phyloP scores from a whole-genome alignment of 2,113 vertebrate genomes.

The Tichodroma muraria region DNA sequence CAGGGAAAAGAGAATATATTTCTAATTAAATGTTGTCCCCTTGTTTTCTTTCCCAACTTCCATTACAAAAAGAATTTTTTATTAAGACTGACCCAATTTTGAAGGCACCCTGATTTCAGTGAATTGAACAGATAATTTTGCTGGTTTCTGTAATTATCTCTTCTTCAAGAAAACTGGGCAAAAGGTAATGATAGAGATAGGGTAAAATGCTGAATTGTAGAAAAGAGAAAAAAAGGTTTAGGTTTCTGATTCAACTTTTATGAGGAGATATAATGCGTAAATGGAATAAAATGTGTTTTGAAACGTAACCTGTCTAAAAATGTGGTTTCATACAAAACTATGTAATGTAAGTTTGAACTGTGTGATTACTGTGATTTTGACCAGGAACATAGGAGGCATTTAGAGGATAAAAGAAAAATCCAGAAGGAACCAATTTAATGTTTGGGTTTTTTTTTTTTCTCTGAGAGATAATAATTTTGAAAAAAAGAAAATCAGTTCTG shows the following conservation, averaged over 20 bases:
- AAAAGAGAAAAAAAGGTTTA: background rate
- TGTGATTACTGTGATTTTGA: background rate
- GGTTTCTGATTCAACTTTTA: background rate
- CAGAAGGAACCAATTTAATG: background rate
- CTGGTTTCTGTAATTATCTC: background rate
- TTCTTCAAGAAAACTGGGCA: background rate
- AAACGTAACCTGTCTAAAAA: background rate
- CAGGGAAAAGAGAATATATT: background rate
- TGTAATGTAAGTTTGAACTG: background rate
- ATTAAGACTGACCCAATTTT: background rate
- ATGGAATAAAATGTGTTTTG: background rate
- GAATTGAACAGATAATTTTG: background rate
- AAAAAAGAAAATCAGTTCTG: background rate
- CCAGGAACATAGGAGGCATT: background rate
- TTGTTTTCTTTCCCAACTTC: background rate
- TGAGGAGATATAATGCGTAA: background rate
- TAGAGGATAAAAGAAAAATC: background rate
- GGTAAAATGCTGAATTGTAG: background rate
- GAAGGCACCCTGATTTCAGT: background rate
- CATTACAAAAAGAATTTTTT: background rate
- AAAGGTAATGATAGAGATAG: background rate
- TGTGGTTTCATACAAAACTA: background rate
- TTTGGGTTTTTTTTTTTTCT: background rate
- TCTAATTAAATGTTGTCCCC: rapidly evolving
- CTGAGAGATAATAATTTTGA: background rate